Evolutionary conservation across 1,140 invertebrate genomes (phyloP), one percentile per base, ranked within the genome.

Genomic region (Carposina sasakii): DNA sequence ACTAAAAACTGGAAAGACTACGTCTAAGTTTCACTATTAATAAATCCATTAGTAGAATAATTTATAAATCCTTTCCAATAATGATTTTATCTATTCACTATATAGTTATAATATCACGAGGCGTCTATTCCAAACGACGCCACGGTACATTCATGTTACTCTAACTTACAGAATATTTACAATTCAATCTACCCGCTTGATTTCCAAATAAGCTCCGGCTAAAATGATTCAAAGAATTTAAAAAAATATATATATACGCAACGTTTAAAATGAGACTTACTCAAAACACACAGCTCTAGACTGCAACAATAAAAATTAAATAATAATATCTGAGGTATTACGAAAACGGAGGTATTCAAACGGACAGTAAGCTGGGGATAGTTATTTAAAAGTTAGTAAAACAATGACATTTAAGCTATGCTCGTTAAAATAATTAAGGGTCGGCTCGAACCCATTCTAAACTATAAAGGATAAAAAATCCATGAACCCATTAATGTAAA

Each of bases 31-130:
- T 79, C 62, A 76, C 77, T 83, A 83, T 71, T 54, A 69, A 81
- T 83, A 76, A 76, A 83, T 77, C 75, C 69, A 79, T 81, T 77
- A 83, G 70, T 76, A 81, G 74, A 81, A 81, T 79, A 84, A n/a
- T 81, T 81, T 78, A 84, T 81, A 81, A 84, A 77, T 75, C 71
- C 81, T 77, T 84, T 76, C 76, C 74, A 72, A 73, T 77, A 78
- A 78, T 81, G 74, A 78, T 78, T 78, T 79, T 71, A 71, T 76
- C 77, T 81, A 81, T 78, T 78, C 67, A 73, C 74, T 81, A 81
- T 78, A 72, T 81, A 78, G 68, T 82, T 82, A 76, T 81, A 82
- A 83, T 84, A 84, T 81, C 77, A 84, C 81, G 81, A 77, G 81
- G 77, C 79, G 36, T 71, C 64, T 65, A 69, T 76, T 74, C 65